phyloP scores from a whole-genome alignment of 2,888 invertebrate genomes.

The Epinotia demarniana region DNA sequence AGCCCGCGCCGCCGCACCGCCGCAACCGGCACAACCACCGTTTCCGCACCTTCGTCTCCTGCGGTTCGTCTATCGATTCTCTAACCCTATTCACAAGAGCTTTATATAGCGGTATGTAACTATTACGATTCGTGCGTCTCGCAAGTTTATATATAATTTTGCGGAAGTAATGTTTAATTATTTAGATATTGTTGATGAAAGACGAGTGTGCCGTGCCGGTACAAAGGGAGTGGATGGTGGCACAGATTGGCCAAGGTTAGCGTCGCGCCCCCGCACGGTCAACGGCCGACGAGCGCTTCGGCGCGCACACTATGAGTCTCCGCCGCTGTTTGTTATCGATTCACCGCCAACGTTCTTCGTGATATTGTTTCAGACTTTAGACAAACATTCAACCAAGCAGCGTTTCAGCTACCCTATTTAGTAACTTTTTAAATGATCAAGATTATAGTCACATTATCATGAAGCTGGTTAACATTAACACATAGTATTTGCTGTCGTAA shows the following conservation, averaged over 20 bases:
- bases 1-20: constrained; percentile 74
- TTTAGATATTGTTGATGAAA: constrained; percentile 18
- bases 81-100: constrained; percentile 33
- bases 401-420: not conserved
- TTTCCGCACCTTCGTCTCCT: constrained; percentile 81
- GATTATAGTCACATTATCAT: not conserved
- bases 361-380: constrained; percentile 50
- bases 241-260: constrained; percentile 70
- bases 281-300: constrained; percentile 74
- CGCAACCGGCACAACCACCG: constrained; percentile 84
- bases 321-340: constrained; percentile 76
- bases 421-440: not conserved
- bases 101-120: constrained; percentile 33
- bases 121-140: constrained; percentile 45
- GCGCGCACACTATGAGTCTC: constrained; percentile 66
- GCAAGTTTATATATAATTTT: not conserved
- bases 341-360: constrained; percentile 64
- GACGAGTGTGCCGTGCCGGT: constrained; percentile 3
- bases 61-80: constrained; percentile 71
- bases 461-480: not conserved
- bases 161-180: constrained; percentile 50
- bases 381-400: not conserved
- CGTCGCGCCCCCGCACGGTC: constrained; percentile 73
- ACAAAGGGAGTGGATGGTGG: constrained; percentile 33
- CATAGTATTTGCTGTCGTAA: not conserved